phyloP scores from a whole-genome alignment of 2,113 vertebrate genomes.

The Pampusana beccarii region DNA sequence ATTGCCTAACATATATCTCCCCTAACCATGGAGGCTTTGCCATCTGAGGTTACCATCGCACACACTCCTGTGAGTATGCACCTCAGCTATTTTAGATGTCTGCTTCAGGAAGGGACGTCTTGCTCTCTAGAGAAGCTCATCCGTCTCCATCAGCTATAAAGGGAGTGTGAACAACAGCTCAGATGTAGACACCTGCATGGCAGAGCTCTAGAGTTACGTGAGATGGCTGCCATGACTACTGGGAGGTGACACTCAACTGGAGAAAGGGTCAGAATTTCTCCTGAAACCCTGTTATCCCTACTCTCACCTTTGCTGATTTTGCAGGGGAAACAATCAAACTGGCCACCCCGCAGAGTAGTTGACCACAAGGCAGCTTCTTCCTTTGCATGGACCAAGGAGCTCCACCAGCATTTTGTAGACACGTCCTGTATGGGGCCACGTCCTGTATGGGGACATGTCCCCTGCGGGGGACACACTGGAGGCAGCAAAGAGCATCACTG shows the following conservation, averaged over 20 bases:
- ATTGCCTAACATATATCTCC: background rate
- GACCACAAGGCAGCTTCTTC: background rate
- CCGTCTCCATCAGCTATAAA: background rate
- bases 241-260: background rate
- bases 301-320: background rate
- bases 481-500: background rate
- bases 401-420: background rate
- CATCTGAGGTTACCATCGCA: background rate
- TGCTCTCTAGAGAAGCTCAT: background rate
- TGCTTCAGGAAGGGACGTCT: background rate
- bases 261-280: background rate
- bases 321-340: background rate
- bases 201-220: background rate
- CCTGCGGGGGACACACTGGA: background rate
- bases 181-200: background rate
- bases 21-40: background rate
- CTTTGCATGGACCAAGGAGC: background rate
- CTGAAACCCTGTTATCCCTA: background rate
- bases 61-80: background rate
- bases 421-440: background rate
- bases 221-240: background rate
- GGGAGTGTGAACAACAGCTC: background rate
- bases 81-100: background rate
- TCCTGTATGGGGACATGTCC: rapidly evolving
- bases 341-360: background rate